These are phyloP conservation scores for Zaprionus vittiger DNA, from an alignment of 1,140 invertebrate species.

Conservation along the genomic window DNA sequence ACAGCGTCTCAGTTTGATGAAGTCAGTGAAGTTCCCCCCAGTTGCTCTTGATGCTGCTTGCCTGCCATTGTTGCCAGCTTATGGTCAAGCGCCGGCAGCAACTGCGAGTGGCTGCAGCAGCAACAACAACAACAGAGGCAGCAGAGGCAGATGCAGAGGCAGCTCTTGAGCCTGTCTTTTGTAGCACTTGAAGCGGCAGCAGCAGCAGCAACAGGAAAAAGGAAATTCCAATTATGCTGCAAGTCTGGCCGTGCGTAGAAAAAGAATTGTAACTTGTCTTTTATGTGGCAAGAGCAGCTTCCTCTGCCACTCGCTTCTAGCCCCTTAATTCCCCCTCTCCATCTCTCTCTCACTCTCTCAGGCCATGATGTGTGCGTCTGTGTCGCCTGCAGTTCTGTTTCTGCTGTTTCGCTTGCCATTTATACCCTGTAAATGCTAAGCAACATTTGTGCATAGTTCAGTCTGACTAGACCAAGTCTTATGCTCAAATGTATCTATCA, in stretches of 20 bases:
- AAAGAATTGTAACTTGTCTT: slow-evolving; percentile 74
- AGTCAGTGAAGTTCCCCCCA: slow-evolving; percentile 23
- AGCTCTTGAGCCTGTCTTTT: slow-evolving; percentile 47
- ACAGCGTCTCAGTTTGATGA: slow-evolving; percentile 35
- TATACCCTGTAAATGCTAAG: slow-evolving; percentile 3
- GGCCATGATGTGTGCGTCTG: too few species aligned
- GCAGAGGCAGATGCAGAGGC: background rate
- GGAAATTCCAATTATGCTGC: slow-evolving; percentile 82
- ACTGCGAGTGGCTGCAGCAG: slow-evolving; percentile 18
- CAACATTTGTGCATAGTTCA: background rate
- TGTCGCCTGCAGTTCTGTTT: slow-evolving; percentile 39
- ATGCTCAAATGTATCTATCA: too few species aligned
- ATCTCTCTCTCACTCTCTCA: background rate
- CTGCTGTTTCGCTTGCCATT: background rate
- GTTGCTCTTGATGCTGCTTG: slow-evolving; percentile 7
- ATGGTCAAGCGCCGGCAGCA: slow-evolving; percentile 39
- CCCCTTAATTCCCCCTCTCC: slow-evolving; percentile 2
- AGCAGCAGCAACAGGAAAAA: slow-evolving; percentile 69
- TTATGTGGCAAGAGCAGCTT: slow-evolving; percentile 33
- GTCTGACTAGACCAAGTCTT: too few species aligned
- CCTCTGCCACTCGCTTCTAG: background rate
- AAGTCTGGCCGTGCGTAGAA: slow-evolving; percentile 77
- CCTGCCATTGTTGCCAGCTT: slow-evolving; percentile 20
- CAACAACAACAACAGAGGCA: slow-evolving; percentile 2
- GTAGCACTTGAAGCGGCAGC: slow-evolving; percentile 40